Percentiles rank a stretch among this genome's conserved stretches.
Evolutionary conservation across 2,797 vertebrate genomes (phyloP).

Genomic region (Trachops cirrhosus): DNA sequence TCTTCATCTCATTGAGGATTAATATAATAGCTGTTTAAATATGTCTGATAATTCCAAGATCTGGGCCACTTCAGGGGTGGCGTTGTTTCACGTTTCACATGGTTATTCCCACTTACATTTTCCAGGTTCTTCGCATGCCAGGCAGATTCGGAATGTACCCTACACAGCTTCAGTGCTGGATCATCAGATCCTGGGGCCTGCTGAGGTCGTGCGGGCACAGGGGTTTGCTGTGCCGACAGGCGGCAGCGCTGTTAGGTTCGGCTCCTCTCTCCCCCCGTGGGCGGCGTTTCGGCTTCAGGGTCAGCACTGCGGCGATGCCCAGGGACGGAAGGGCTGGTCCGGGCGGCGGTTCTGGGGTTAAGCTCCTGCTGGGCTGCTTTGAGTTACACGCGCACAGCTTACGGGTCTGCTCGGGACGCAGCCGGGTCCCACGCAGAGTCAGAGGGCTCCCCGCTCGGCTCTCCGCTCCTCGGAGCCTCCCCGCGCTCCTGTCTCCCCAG

Average conservation of each 20-base stretch:
- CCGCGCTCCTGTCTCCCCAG: background rate
- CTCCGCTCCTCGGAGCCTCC: background rate
- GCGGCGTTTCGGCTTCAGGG: background rate
- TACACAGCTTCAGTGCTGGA: background rate
- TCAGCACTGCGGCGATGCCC: background rate
- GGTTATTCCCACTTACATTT: background rate
- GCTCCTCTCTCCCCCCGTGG: background rate
- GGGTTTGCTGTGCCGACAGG: background rate
- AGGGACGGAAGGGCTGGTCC: fast-evolving
- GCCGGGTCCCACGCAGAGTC: background rate
- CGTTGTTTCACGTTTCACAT: background rate
- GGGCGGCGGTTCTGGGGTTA: fast-evolving
- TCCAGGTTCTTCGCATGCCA: background rate
- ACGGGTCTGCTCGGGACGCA: background rate
- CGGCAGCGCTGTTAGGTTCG: background rate
- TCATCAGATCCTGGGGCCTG: background rate
- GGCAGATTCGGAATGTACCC: background rate
- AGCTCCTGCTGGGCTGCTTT: too few species aligned
- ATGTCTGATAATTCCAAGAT: background rate
- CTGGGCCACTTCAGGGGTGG: background rate
- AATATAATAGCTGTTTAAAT: background rate
- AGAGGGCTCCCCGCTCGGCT: background rate
- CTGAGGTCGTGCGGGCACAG: background rate
- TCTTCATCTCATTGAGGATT: background rate
- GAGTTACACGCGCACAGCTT: background rate